A percentile compares a stretch with the other conserved stretches of the same genome.
Evolutionary conservation across 1,140 invertebrate species (phyloP).

Genomic region (Hermatobates lingyangjiaoensis): DNA sequence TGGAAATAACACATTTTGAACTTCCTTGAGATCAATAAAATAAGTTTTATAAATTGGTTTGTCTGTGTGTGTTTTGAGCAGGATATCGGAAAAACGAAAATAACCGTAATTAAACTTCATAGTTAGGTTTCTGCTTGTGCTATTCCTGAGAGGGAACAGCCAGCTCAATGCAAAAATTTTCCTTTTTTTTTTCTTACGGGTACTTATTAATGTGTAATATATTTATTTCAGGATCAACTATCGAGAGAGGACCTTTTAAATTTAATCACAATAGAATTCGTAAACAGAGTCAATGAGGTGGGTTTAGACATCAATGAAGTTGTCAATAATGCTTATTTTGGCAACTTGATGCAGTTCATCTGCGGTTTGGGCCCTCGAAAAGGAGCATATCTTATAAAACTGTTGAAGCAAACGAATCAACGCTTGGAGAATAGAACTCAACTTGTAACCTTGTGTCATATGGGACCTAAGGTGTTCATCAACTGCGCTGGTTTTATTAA

Average conservation of each 20-base stretch:
- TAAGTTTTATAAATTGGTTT: too few species aligned
- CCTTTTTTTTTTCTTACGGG: too few species aligned
- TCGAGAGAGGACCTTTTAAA: slow-evolving; percentile 69
- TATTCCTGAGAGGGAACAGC: too few species aligned
- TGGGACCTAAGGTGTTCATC: slow-evolving; percentile 97
- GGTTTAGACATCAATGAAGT: slow-evolving; percentile 96
- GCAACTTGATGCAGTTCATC: slow-evolving; percentile 89
- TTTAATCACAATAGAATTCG: slow-evolving; percentile 76
- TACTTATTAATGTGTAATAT: too few species aligned
- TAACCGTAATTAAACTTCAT: too few species aligned
- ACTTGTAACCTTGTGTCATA: slow-evolving; percentile 81
- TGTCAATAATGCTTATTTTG: slow-evolving; percentile 67
- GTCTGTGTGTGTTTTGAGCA: too few species aligned
- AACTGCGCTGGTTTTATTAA: slow-evolving; percentile 99
- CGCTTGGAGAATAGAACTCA: slow-evolving; percentile 87
- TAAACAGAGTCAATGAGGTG: slow-evolving; percentile 84
- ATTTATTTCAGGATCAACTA: slow-evolving; percentile 57
- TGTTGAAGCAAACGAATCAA: slow-evolving; percentile 83
- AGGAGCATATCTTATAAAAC: slow-evolving; percentile 72
- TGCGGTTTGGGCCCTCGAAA: slow-evolving; percentile 94
- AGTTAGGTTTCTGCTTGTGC: too few species aligned
- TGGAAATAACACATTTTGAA: too few species aligned
- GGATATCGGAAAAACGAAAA: too few species aligned
- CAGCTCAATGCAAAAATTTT: too few species aligned
- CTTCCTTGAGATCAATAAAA: too few species aligned